phyloP scores from a whole-genome alignment of 2,797 vertebrate genomes.

The Valencia hispanica region DNA sequence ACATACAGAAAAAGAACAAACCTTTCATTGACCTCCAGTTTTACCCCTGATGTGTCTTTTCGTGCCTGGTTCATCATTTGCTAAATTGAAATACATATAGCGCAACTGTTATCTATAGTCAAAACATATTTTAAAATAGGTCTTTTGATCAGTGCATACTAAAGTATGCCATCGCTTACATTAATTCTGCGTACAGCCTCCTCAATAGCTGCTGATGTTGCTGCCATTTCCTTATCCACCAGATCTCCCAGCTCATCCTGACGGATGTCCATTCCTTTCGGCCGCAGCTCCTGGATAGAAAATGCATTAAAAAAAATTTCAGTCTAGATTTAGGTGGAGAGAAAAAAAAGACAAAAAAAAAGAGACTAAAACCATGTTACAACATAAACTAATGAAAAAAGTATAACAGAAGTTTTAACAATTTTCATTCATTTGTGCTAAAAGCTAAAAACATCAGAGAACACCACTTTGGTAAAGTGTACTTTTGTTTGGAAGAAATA shows the following conservation, averaged over 20 bases:
- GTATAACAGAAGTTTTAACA: not conserved
- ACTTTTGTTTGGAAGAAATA: not conserved
- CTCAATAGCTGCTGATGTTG: slow-evolving; percentile 92
- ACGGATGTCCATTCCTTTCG: slow-evolving; percentile 90
- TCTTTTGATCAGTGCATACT: not conserved
- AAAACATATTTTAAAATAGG: fast-evolving
- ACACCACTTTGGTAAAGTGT: not conserved
- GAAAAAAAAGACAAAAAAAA: not conserved
- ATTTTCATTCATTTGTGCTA: not conserved
- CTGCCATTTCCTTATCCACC: slow-evolving; percentile 98
- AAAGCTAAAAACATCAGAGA: not conserved
- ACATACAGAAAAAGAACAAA: slow-evolving; percentile 66
- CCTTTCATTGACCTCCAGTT: slow-evolving; percentile 98
- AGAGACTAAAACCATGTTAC: not conserved
- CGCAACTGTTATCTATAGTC: not conserved
- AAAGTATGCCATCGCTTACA: slow-evolving; percentile 74
- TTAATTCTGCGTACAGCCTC: slow-evolving; percentile 94
- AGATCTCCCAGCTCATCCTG: slow-evolving; percentile 95
- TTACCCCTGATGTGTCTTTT: slow-evolving; percentile 88
- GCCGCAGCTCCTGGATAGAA: slow-evolving; percentile 87
- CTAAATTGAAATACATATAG: slow-evolving; percentile 68
- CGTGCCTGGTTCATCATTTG: slow-evolving; percentile 98
- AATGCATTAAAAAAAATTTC: not conserved
- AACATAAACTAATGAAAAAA: not conserved
- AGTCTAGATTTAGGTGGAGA: not conserved